These are phyloP conservation scores for Drosophila repleta DNA, from an alignment of 1,140 invertebrate species.

Conservation along the genomic window DNA sequence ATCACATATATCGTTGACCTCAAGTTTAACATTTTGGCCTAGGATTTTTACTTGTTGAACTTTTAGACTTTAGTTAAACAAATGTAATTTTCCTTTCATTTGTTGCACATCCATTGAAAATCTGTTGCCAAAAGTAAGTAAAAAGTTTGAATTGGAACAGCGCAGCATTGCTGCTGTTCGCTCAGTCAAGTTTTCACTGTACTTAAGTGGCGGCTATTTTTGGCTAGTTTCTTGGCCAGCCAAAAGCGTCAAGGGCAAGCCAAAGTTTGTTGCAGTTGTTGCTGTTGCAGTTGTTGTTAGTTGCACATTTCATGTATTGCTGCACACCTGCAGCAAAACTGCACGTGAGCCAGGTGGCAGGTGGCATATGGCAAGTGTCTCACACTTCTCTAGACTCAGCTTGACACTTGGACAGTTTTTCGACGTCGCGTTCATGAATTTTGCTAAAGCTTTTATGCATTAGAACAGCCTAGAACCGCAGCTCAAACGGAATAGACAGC, in stretches of 20 bases:
- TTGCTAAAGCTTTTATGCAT: slow-evolving; percentile 45
- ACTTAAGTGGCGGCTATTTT: slow-evolving; percentile 17
- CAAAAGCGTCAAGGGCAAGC: slow-evolving; percentile 35
- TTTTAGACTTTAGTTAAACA: no score
- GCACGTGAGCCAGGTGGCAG: slow-evolving; percentile 30
- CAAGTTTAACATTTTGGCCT: no score
- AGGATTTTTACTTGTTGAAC: no score
- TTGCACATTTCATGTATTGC: slow-evolving; percentile 64
- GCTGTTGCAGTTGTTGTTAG: slow-evolving; percentile 44
- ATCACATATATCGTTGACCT: no score
- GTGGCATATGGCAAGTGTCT: slow-evolving; percentile 43
- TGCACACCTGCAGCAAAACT: slow-evolving; percentile 53
- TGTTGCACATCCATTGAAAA: no score
- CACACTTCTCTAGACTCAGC: slow-evolving; percentile 26
- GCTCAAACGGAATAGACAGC: slow-evolving; percentile 36
- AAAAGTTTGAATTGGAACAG: no score
- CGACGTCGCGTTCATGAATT: slow-evolving; percentile 47
- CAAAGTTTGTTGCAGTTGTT: neutral
- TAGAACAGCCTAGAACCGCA: slow-evolving; percentile 57
- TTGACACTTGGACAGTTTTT: slow-evolving; percentile 73
- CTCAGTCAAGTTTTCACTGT: no score
- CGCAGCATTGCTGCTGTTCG: no score
- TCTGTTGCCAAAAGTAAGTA: no score
- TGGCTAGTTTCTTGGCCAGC: slow-evolving; percentile 31
- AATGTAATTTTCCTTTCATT: no score